Evolutionary conservation across 1,140 invertebrate species (phyloP), one percentile per base, ranked within the genome.

Genomic region (Drosophila pandora): DNA sequence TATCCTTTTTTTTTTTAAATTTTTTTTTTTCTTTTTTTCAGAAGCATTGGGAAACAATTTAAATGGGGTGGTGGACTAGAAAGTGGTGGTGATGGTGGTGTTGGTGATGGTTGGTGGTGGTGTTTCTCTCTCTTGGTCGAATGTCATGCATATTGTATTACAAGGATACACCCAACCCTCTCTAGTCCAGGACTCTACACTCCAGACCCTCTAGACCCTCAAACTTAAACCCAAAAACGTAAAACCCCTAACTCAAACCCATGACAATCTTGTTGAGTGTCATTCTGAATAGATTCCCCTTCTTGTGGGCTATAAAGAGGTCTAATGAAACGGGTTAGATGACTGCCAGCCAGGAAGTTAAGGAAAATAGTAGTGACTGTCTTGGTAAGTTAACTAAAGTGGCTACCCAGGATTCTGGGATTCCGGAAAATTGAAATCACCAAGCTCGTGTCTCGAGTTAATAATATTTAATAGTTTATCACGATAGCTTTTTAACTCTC

Each of bases 91-190:
- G 41, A 13, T 43, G 41, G 41, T 43, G 13, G 37, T 32, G 8
- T 8, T 32, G 8, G 32, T 32, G 8, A 32, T 32, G 32, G 32
- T 32, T 32, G 8, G 9, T 32, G 32, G 32, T 32, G 32, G 32
- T 32, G 32, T 32, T 32, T 37, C 12, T 37, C 30, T 32, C 63
- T 10, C 7, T 59, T 57, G 67, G 58, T 56, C 47, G 69, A 76
- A 22, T 41, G 34, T 58, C 58, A 58, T 68, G 79, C 74, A 61
- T 74, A 78, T 82, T 81, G 65, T 61, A 83, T 82, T 78, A 71
- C 56, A 41, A 23, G 60, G 62, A 60, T 23, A 63, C 10, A 25
- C 34, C 13, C 10, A 28, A n/a, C 6, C 39, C 17, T 17, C 17
- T 17, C 17, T 17, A 17, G 0, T 17, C 17, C 17, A 17, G 17